Conservation (phyloP, 2,797 vertebrate genomes). For the Hipposideros larvatus region DNA sequence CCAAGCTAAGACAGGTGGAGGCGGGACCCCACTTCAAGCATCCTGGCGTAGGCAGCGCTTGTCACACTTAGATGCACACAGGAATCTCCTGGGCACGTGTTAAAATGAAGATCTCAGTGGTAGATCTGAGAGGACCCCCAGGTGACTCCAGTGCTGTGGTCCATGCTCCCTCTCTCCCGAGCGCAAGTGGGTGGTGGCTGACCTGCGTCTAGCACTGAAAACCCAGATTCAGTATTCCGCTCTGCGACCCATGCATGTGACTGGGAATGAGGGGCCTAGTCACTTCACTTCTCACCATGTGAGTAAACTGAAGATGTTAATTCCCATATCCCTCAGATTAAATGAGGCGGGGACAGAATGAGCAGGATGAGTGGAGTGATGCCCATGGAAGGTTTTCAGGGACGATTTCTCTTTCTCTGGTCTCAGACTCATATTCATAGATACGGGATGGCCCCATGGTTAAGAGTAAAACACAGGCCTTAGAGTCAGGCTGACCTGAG, state of each 20-base stretch:
- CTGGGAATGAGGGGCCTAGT: too few relatives aligned
- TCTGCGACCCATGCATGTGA: rapidly evolving
- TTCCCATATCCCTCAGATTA: not conserved
- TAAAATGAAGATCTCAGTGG: not conserved
- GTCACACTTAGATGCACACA: not conserved
- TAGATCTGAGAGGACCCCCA: not conserved
- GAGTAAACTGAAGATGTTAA: not conserved
- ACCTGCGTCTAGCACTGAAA: not conserved
- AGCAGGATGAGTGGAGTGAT: not conserved
- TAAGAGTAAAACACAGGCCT: not conserved
- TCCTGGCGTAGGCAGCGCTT: not conserved
- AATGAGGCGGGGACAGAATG: not conserved
- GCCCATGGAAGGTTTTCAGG: not conserved
- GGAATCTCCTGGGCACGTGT: not conserved
- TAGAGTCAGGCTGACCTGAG: not conserved
- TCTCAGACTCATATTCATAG: not conserved
- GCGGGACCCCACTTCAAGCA: not conserved
- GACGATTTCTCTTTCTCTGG: not conserved
- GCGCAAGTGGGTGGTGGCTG: not conserved
- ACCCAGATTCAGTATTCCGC: not conserved
- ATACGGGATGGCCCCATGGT: not conserved
- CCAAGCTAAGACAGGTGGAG: not conserved
- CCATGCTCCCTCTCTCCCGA: not conserved
- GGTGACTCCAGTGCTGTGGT: not conserved
- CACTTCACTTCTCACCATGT: not conserved